A percentile compares a stretch with the other conserved stretches of the same genome.
Evolutionary conservation across 2,797 vertebrate genomes (phyloP).

Genomic region (Paedocypris micromegethes): DNA sequence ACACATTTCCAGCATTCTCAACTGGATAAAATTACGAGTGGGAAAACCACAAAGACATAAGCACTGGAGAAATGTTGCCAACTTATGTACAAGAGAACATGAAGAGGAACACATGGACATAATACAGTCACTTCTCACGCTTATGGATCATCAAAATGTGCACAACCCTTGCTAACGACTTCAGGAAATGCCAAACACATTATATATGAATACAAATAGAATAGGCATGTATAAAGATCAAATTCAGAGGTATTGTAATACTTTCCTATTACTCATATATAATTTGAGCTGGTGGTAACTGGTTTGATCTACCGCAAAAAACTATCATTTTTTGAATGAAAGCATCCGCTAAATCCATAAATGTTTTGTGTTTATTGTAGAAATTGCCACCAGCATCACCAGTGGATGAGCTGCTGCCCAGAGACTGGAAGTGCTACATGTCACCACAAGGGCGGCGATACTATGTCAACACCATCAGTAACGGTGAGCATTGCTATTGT

Average conservation of each 20-base stretch:
- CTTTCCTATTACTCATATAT: no score
- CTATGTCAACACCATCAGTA: slow-evolving; percentile 91
- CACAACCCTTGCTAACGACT: no score
- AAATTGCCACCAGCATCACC: slow-evolving; percentile 80
- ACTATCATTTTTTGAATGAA: no score
- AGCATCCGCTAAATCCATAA: background rate
- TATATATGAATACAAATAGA: no score
- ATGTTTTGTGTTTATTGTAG: slow-evolving; percentile 59
- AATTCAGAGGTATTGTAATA: no score
- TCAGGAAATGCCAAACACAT: no score
- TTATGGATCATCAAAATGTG: no score
- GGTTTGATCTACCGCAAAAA: no score
- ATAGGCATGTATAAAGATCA: no score
- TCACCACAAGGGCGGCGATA: slow-evolving; percentile 90
- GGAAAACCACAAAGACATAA: slow-evolving; percentile 42
- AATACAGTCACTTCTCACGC: no score
- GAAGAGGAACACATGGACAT: background rate
- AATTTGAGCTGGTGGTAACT: no score
- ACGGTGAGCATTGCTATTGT: slow-evolving; percentile 74
- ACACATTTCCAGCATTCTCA: slow-evolving; percentile 39
- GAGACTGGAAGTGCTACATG: slow-evolving; percentile 92
- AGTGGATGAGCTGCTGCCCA: slow-evolving; percentile 79
- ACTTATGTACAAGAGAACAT: slow-evolving; percentile 21
- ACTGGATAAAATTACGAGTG: slow-evolving; percentile 36
- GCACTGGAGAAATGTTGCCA: slow-evolving; percentile 28